Conservation (phyloP, 2,888 invertebrate genomes). For the Catotricha subobsoleta region DNA sequence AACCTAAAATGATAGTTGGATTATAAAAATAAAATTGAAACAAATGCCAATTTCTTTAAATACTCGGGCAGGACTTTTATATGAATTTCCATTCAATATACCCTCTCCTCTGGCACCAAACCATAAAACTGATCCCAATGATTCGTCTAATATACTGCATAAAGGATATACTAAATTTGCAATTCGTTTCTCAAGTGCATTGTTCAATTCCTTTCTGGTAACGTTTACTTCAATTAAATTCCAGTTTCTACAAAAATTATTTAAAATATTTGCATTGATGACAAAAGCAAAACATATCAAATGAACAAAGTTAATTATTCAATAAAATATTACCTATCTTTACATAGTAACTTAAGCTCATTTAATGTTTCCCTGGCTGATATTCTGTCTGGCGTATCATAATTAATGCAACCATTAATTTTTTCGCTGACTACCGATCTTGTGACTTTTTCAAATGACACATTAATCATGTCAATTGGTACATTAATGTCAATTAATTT, state of each 20-base stretch:
- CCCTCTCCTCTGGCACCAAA: conserved; percentile 73
- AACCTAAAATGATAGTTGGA: conserved; percentile 34
- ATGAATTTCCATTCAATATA: conserved; percentile 10
- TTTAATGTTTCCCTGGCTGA: conserved; percentile 53
- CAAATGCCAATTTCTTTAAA: not conserved
- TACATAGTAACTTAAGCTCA: conserved; percentile 51
- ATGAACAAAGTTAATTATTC: not conserved
- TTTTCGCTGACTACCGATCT: conserved; percentile 10
- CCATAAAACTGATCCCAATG: conserved; percentile 90
- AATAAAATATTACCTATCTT: conserved; percentile 32
- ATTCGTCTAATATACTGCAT: conserved; percentile 82
- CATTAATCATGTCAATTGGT: conserved; percentile 81
- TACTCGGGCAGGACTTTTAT: conserved; percentile 16
- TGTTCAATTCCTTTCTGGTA: conserved; percentile 41
- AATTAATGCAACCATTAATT: conserved; percentile 25
- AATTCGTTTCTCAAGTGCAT: conserved; percentile 38
- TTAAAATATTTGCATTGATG: not conserved
- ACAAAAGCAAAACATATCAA: not conserved
- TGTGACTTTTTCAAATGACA: conserved; percentile 58
- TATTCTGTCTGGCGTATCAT: conserved; percentile 66
- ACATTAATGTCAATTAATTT: conserved; percentile 43
- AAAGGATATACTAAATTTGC: conserved; percentile 70
- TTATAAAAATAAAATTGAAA: not conserved
- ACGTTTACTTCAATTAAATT: conserved; percentile 69
- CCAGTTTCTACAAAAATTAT: conserved; percentile 43